phyloP scores from a whole-genome alignment of 2,797 vertebrate genomes.

The Enteromius fasciolatus region DNA sequence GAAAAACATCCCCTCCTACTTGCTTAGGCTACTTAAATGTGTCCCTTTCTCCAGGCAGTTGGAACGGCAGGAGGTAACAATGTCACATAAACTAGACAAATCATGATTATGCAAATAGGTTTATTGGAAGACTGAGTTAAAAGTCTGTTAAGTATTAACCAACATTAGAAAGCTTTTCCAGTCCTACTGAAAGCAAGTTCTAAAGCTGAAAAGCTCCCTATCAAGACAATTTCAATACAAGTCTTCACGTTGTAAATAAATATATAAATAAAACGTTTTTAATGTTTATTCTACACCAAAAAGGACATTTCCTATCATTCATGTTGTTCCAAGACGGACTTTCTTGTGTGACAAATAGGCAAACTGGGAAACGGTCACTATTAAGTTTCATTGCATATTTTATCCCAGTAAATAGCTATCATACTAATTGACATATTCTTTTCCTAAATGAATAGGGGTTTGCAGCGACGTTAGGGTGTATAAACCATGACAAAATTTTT shows the following conservation, averaged over 20 bases:
- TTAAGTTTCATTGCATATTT: background rate
- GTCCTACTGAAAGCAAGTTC: background rate
- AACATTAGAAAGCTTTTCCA: conserved; percentile 11
- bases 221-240: background rate
- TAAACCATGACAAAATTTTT: background rate
- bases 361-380: background rate
- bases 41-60: background rate
- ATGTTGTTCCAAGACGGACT: background rate
- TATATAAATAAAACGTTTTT: conserved; percentile 11
- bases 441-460: background rate
- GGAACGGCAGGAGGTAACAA: background rate
- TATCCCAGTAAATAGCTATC: background rate
- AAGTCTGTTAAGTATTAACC: conserved; percentile 34
- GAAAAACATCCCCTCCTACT: conserved; percentile 22
- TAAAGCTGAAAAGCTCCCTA: background rate
- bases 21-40: conserved; percentile 11
- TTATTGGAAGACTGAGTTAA: conserved; percentile 1
- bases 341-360: background rate
- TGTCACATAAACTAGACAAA: background rate
- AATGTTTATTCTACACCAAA: background rate
- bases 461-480: background rate
- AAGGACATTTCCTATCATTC: background rate
- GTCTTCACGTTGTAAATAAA: too few relatives aligned
- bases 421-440: background rate
- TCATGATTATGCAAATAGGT: conserved; percentile 11